Conservation (phyloP, 2,888 invertebrate species). For the Drosophila antonietae region DNA sequence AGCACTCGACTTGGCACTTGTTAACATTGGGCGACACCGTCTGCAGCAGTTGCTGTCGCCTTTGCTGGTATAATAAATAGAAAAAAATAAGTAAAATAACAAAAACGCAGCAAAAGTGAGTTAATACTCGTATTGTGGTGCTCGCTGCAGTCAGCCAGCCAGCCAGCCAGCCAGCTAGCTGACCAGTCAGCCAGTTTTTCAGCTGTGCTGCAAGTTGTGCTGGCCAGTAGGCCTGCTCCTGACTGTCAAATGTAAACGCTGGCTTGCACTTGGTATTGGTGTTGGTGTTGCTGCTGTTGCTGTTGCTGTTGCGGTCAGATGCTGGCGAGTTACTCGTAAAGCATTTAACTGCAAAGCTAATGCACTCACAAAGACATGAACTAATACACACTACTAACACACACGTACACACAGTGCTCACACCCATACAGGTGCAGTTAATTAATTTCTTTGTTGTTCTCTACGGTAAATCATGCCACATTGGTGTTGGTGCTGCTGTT, state of each 20-base stretch:
- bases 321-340: slow-evolving; percentile 62
- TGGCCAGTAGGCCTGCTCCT: slow-evolving; percentile 50
- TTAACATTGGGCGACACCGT: slow-evolving; percentile 60
- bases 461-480: slow-evolving; percentile 77
- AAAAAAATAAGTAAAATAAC: slow-evolving; percentile 28
- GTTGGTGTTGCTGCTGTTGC: slow-evolving; percentile 30
- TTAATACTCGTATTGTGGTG: slow-evolving; percentile 58
- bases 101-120: slow-evolving; percentile 67
- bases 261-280: slow-evolving; percentile 26
- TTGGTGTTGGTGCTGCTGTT: slow-evolving; percentile 49
- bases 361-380: slow-evolving; percentile 64
- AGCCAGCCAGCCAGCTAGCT: slow-evolving; percentile 24
- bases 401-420: slow-evolving; percentile 20
- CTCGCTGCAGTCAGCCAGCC: slow-evolving; percentile 32
- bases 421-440: slow-evolving; percentile 70
- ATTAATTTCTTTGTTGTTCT: slow-evolving; percentile 80
- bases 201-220: slow-evolving; percentile 46
- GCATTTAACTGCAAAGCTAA: slow-evolving; percentile 77
- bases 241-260: slow-evolving; percentile 73
- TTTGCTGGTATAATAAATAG: slow-evolving; percentile 14
- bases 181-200: slow-evolving; percentile 46
- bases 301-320: slow-evolving; percentile 46
- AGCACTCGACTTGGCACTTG: slow-evolving; percentile 69
- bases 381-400: slow-evolving; percentile 21
- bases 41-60: slow-evolving; percentile 19